A percentile compares a stretch with the other conserved stretches of the same genome.
Conservation (phyloP, 2,113 vertebrate genomes). For the Falcunculus frontatus region DNA sequence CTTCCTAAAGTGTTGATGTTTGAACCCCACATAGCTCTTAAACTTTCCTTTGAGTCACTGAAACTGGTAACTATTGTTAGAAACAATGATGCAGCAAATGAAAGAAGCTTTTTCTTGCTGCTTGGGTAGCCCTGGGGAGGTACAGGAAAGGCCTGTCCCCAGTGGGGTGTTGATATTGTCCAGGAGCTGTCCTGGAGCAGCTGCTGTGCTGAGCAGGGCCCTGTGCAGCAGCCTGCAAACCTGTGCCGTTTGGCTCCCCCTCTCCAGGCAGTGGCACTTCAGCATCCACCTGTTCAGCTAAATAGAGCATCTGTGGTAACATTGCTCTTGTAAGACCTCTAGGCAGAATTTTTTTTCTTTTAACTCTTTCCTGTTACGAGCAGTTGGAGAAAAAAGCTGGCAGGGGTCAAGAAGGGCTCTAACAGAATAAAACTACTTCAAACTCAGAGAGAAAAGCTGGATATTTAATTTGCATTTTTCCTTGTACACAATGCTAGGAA, state of each 20-base stretch:
- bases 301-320: not conserved
- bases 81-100: not conserved
- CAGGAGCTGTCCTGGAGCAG: not conserved
- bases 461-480: not conserved
- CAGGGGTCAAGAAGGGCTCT: not conserved
- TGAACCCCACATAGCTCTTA: not conserved
- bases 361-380: not conserved
- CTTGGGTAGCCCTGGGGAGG: not conserved
- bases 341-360: not conserved
- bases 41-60: not conserved
- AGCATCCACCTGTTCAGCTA: fast-evolving
- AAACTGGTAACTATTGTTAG: not conserved
- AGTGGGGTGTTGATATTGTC: not conserved
- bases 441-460: not conserved
- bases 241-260: not conserved
- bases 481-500: not conserved
- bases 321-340: not conserved
- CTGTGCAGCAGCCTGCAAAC: not conserved
- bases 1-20: not conserved
- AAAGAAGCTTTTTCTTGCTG: not conserved
- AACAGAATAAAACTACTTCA: not conserved
- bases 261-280: not conserved
- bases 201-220: not conserved
- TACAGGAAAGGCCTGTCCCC: not conserved
- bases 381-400: not conserved